Evolutionary conservation across 2,113 vertebrate species (phyloP).

Genomic region (Ptyas mucosa): DNA sequence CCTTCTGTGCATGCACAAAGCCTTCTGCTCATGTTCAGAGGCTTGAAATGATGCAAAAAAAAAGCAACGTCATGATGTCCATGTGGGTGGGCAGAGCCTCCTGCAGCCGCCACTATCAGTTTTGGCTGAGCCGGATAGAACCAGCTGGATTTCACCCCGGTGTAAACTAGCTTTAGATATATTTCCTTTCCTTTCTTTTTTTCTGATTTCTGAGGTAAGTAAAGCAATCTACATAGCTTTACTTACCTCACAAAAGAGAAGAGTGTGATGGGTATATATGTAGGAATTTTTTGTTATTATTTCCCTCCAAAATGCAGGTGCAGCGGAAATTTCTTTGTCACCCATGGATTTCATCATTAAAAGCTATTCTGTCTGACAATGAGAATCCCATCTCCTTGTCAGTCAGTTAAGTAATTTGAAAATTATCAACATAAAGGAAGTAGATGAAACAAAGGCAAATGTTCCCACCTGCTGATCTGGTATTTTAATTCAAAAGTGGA

Average conservation of each 20-base stretch:
- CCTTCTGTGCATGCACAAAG: no score
- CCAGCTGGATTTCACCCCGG: no score
- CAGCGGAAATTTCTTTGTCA: neutral
- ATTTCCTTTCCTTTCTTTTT: neutral
- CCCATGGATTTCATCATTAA: conserved; percentile 11
- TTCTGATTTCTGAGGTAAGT: neutral
- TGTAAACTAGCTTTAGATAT: neutral
- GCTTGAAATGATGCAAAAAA: no score
- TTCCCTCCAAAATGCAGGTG: conserved; percentile 1
- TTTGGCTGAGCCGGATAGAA: no score
- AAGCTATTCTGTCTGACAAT: neutral
- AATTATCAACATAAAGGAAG: conserved; percentile 25
- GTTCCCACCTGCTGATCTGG: conserved; percentile 26
- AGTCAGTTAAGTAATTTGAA: conserved; percentile 23
- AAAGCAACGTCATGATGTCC: no score
- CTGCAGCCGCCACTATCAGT: no score
- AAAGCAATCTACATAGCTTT: neutral
- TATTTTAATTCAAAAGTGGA: conserved; percentile 42
- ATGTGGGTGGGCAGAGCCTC: no score
- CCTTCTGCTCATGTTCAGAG: no score
- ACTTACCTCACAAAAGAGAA: neutral
- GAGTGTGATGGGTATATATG: neutral
- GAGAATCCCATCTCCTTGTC: neutral
- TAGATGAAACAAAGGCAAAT: conserved; percentile 39
- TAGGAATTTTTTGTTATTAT: neutral